Conservation (phyloP, 1,140 invertebrate species). For the Zaprionus ghesquierei region DNA sequence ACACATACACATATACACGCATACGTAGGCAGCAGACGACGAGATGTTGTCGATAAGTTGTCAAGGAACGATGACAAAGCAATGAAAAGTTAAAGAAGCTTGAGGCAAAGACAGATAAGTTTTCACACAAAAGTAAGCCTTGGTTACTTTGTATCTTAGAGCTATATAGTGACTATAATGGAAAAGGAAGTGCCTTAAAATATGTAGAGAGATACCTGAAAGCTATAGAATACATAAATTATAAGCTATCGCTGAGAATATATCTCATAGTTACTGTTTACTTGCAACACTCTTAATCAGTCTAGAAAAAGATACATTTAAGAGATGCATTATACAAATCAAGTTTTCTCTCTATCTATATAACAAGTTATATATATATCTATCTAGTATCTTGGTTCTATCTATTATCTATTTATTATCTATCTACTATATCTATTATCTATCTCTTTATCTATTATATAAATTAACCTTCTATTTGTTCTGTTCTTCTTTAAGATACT, state of each 20-base stretch:
- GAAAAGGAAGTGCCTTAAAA: no score
- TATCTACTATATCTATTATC: no score
- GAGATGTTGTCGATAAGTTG: constrained; percentile 15
- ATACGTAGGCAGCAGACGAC: neutral
- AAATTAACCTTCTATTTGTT: neutral
- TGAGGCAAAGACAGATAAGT: neutral
- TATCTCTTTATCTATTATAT: neutral
- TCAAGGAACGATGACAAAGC: neutral
- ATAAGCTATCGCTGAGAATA: neutral
- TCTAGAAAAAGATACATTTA: no score
- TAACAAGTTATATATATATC: no score
- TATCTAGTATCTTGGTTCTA: no score
- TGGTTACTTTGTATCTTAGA: neutral
- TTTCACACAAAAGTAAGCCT: neutral
- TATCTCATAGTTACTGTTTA: neutral
- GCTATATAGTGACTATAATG: no score
- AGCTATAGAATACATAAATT: neutral
- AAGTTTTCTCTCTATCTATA: no score
- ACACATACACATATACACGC: neutral
- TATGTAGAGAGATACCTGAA: neutral
- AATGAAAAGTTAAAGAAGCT: neutral
- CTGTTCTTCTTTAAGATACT: no score
- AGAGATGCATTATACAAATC: no score
- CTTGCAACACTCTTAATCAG: neutral
- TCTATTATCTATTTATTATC: no score